Evolutionary conservation across 2,888 invertebrate species (phyloP).

Genomic region (Bugula neritina): DNA sequence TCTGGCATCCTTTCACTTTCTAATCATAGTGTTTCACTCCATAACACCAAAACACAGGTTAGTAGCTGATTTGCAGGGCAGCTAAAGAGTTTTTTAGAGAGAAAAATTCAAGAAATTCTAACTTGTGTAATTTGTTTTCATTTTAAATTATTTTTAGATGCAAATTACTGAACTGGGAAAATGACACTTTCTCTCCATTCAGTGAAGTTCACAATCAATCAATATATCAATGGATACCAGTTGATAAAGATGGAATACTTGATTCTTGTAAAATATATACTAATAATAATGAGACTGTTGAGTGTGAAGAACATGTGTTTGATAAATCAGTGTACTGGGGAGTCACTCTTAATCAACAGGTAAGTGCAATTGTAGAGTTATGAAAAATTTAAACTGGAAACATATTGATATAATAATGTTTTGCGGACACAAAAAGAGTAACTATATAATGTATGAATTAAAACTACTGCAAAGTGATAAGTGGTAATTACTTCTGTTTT

Average conservation of each 20-base stretch:
- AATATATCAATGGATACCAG: slow-evolving; percentile 14
- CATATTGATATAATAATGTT: too few species aligned
- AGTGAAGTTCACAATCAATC: slow-evolving; percentile 15
- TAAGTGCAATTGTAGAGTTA: too few species aligned
- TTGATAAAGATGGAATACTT: background rate
- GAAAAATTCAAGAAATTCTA: too few species aligned
- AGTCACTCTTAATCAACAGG: background rate
- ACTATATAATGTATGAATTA: too few species aligned
- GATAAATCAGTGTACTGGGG: background rate
- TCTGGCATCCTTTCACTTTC: background rate
- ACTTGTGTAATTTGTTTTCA: too few species aligned
- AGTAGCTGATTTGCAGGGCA: too few species aligned
- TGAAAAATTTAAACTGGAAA: too few species aligned
- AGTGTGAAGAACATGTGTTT: background rate
- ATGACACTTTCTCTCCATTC: background rate
- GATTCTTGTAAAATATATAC: slow-evolving; percentile 21
- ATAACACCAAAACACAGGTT: slow-evolving; percentile 17
- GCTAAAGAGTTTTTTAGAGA: too few species aligned
- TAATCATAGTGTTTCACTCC: slow-evolving; percentile 8
- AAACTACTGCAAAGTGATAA: too few species aligned
- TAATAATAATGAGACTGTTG: slow-evolving; percentile 4
- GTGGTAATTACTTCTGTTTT: too few species aligned
- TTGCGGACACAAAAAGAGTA: too few species aligned
- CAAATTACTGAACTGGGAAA: background rate
- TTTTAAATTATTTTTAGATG: background rate